Evolutionary conservation across 2,797 vertebrate species (phyloP).

Genomic region (Bradypodion pumilum): DNA sequence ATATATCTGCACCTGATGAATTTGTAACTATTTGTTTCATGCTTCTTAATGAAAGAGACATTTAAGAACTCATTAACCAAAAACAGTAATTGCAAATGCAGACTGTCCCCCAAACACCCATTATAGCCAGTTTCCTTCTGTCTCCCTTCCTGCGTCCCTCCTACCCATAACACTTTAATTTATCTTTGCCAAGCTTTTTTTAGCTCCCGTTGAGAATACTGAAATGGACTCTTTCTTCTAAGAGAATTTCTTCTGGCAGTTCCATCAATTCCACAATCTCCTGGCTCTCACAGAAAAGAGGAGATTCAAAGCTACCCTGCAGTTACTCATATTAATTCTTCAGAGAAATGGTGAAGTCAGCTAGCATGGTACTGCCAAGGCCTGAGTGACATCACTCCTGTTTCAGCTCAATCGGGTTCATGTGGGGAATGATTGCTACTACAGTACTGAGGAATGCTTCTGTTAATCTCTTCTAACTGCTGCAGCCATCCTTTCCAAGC

Average conservation of each 20-base stretch:
- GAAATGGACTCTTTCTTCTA: conserved; percentile 35
- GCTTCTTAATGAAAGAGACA: conserved; percentile 43
- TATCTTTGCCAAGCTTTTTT: conserved; percentile 33
- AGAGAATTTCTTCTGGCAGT: conserved; percentile 44
- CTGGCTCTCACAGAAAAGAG: conserved; percentile 35
- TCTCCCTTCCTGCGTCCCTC: conserved; percentile 1
- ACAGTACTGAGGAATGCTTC: conserved; percentile 74
- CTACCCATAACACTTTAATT: neutral
- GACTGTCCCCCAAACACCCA: conserved; percentile 27
- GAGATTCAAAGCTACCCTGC: conserved; percentile 56
- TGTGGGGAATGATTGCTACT: conserved; percentile 56
- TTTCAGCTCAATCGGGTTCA: conserved; percentile 34
- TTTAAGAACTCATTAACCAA: conserved; percentile 51
- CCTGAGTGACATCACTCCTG: conserved; percentile 61
- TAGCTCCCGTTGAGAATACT: conserved; percentile 39
- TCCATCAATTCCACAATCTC: conserved; percentile 58
- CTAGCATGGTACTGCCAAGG: conserved; percentile 75
- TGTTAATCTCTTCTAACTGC: conserved; percentile 84
- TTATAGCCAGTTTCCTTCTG: neutral
- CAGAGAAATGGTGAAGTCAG: conserved; percentile 72
- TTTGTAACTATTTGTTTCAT: conserved; percentile 41
- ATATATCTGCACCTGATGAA: neutral
- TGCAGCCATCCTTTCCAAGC: conserved; percentile 71
- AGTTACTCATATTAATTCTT: conserved; percentile 54
- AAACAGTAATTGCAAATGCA: conserved; percentile 38